A percentile compares a stretch with the other conserved stretches of the same genome.
phyloP scores from a whole-genome alignment of 1,140 invertebrate species.

The Chironomus striatipennis region DNA sequence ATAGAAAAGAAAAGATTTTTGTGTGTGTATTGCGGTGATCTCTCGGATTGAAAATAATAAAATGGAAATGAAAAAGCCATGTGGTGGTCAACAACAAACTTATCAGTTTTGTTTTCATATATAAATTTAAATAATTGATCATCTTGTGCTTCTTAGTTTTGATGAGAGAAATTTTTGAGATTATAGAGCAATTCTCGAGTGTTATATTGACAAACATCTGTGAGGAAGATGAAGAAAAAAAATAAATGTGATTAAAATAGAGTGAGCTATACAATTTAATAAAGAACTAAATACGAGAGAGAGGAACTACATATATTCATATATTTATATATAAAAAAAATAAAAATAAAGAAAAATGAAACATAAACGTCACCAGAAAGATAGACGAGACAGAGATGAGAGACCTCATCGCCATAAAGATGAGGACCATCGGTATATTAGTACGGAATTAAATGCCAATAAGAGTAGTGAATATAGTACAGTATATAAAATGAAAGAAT shows the following conservation, averaged over 20 bases:
- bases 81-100: neutral
- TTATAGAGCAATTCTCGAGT: too few species aligned
- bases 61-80: neutral
- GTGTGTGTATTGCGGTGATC: neutral
- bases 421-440: neutral
- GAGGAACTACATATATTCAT: too few species aligned
- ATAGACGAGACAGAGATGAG: neutral
- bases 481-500: neutral
- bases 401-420: neutral
- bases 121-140: neutral
- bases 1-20: neutral
- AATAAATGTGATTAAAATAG: slow-evolving; percentile 10
- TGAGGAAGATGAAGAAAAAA: neutral
- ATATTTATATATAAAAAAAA: neutral
- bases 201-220: neutral
- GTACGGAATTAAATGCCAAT: neutral
- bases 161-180: too few species aligned
- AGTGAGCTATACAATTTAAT: neutral
- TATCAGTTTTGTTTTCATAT: neutral
- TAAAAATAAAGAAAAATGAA: neutral
- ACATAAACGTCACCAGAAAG: slow-evolving; percentile 17
- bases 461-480: neutral
- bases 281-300: too few species aligned
- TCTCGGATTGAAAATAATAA: neutral
- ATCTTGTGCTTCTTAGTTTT: too few species aligned